Conservation (phyloP, 2,113 vertebrate genomes). For the Gorilla gorilla region DNA sequence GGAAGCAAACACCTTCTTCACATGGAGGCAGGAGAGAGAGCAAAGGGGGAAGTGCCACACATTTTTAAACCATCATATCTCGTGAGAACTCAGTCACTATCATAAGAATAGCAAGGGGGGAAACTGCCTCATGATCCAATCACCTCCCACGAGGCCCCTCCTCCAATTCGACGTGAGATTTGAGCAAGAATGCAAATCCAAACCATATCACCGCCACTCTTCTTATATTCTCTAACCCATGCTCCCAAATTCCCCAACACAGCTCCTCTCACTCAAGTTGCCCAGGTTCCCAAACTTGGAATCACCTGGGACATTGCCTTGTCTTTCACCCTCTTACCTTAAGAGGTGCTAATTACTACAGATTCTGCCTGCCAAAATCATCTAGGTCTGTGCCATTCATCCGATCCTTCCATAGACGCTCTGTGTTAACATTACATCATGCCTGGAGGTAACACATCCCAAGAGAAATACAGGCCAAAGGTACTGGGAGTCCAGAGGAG, state of each 20-base stretch:
- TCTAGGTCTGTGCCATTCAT: neutral
- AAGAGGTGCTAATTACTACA: neutral
- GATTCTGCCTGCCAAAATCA: neutral
- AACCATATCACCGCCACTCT: neutral
- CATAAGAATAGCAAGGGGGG: too few species aligned
- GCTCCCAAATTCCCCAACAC: neutral
- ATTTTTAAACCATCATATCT: too few species aligned
- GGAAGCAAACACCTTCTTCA: too few species aligned
- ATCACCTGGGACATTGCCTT: neutral
- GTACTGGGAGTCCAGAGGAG: neutral
- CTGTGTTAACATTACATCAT: neutral
- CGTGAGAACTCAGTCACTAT: too few species aligned
- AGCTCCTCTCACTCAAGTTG: neutral
- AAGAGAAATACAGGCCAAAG: slow-evolving; percentile 11
- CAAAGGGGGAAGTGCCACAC: too few species aligned
- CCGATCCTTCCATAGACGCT: neutral
- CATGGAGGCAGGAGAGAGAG: too few species aligned
- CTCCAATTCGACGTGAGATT: too few species aligned
- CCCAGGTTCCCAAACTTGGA: neutral
- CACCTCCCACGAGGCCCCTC: too few species aligned
- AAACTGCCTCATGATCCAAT: too few species aligned
- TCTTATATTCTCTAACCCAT: neutral
- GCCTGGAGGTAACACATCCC: neutral
- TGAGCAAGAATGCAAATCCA: too few species aligned
- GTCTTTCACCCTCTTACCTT: neutral